A percentile compares a stretch with the other conserved stretches of the same genome.
These are phyloP conservation scores for Argyra leucocephala DNA, from an alignment of 2,888 invertebrate species.

Conservation along the genomic window DNA sequence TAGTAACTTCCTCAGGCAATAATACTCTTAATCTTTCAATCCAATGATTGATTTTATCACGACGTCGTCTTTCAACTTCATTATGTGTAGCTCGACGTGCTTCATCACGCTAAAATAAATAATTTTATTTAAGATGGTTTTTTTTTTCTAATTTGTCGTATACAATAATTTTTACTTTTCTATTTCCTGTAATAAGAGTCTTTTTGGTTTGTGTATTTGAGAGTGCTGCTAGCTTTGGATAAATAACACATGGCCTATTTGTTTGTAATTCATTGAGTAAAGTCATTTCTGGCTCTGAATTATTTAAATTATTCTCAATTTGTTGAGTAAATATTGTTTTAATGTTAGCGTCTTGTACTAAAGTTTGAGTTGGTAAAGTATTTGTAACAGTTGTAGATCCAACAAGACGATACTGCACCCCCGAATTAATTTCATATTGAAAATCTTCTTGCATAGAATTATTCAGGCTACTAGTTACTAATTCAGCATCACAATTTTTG, in stretches of 20 bases:
- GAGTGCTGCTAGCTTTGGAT: not conserved
- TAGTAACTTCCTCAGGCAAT: slow-evolving; percentile 53
- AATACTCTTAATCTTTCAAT: slow-evolving; percentile 85
- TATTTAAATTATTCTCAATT: not conserved
- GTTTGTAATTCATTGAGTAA: not conserved
- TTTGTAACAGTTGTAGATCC: not conserved
- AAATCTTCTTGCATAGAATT: not conserved
- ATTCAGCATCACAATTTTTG: not conserved
- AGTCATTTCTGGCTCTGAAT: not conserved
- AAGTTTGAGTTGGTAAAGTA: not conserved
- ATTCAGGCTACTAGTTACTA: not conserved
- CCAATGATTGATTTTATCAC: slow-evolving; percentile 97
- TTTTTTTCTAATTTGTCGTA: no score
- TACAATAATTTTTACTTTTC: not conserved
- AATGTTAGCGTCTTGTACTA: not conserved
- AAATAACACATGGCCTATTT: not conserved
- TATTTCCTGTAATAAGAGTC: not conserved
- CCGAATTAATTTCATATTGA: not conserved
- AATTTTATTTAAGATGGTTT: no score
- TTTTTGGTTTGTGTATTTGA: not conserved
- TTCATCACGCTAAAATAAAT: slow-evolving; percentile 63
- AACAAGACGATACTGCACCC: not conserved
- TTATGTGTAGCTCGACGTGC: slow-evolving; percentile 86
- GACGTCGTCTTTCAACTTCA: slow-evolving; percentile 83
- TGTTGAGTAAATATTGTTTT: not conserved